These are phyloP conservation scores for Liposcelis brunnea DNA, from an alignment of 2,888 invertebrate genomes.

Conservation along the genomic window DNA sequence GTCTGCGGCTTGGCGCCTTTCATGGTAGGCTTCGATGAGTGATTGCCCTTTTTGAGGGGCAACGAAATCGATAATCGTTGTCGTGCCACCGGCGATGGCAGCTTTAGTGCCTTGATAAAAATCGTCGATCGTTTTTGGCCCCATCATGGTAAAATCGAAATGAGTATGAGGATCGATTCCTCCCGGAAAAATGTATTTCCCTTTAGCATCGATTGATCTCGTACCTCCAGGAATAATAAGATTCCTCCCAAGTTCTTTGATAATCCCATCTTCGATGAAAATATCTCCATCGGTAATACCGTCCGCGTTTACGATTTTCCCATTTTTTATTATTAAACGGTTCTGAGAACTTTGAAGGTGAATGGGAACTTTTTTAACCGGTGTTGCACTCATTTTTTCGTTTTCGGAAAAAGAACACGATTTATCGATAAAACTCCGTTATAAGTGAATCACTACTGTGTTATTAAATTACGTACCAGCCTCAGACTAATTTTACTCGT, in stretches of 20 bases:
- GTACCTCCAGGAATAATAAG: slow-evolving; percentile 87
- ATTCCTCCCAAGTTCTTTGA: slow-evolving; percentile 80
- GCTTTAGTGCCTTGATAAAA: slow-evolving; percentile 96
- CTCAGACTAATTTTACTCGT: too few relatives aligned
- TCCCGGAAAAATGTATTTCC: slow-evolving; percentile 82
- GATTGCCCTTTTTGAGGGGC: slow-evolving; percentile 70
- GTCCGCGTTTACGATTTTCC: slow-evolving; percentile 90
- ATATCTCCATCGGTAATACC: slow-evolving; percentile 75
- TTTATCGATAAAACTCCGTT: too few relatives aligned
- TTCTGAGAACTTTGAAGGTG: slow-evolving; percentile 87
- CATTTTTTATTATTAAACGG: slow-evolving; percentile 86
- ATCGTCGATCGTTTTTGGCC: slow-evolving; percentile 75
- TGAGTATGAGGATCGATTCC: slow-evolving; percentile 97
- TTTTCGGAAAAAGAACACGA: slow-evolving; percentile 9
- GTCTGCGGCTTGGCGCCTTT: slow-evolving; percentile 83
- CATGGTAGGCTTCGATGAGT: slow-evolving; percentile 74
- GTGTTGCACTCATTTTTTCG: slow-evolving; percentile 52
- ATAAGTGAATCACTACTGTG: too few relatives aligned
- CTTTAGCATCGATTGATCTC: slow-evolving; percentile 79
- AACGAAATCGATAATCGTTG: slow-evolving; percentile 89
- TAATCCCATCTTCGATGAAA: slow-evolving; percentile 91
- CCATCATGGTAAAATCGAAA: slow-evolving; percentile 89
- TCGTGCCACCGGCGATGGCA: slow-evolving; percentile 94
- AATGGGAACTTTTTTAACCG: slow-evolving; percentile 88
- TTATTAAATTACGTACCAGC: too few relatives aligned